phyloP scores from a whole-genome alignment of 2,113 vertebrate genomes.

The Lophura nycthemera region DNA sequence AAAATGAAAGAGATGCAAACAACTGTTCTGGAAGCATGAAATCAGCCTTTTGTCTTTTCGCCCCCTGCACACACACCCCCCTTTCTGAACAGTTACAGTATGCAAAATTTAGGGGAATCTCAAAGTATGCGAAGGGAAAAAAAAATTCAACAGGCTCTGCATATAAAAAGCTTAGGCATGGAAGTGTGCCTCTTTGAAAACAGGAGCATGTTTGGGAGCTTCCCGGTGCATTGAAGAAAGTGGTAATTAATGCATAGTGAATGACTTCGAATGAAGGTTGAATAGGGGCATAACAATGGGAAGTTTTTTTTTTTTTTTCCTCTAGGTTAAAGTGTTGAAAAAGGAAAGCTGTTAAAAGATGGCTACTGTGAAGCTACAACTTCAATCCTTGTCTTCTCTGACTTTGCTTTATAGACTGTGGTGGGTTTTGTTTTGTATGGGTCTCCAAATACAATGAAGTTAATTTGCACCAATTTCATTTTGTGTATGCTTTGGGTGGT shows the following conservation, averaged over 20 bases:
- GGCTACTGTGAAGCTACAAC: slow-evolving; percentile 76
- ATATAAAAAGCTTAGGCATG: slow-evolving; percentile 85
- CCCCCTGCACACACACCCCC: neutral
- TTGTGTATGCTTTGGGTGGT: slow-evolving; percentile 72
- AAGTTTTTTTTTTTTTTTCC: slow-evolving; percentile 64
- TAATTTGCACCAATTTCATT: slow-evolving; percentile 85
- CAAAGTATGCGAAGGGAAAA: slow-evolving; percentile 74
- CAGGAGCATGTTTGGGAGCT: slow-evolving; percentile 79
- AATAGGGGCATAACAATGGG: slow-evolving; percentile 82
- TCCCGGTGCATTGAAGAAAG: slow-evolving; percentile 77
- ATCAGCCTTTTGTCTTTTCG: slow-evolving; percentile 82
- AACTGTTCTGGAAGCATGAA: slow-evolving; percentile 80
- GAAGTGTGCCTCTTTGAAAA: slow-evolving; percentile 86
- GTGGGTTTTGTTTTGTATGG: slow-evolving; percentile 81
- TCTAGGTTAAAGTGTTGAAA: slow-evolving; percentile 79
- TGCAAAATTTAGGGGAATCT: slow-evolving; percentile 82
- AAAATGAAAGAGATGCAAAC: slow-evolving; percentile 87
- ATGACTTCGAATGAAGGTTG: slow-evolving; percentile 84
- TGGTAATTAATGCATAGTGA: slow-evolving; percentile 88
- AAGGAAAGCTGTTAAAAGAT: slow-evolving; percentile 84
- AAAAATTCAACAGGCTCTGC: slow-evolving; percentile 79
- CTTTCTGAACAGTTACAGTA: slow-evolving; percentile 83
- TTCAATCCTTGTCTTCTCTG: slow-evolving; percentile 78
- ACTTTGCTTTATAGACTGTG: slow-evolving; percentile 72
- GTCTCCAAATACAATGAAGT: slow-evolving; percentile 77